These are phyloP conservation scores for Sinocyclocheilus maitianheensis DNA, from an alignment of 2,113 vertebrate genomes.

Conservation along the genomic window DNA sequence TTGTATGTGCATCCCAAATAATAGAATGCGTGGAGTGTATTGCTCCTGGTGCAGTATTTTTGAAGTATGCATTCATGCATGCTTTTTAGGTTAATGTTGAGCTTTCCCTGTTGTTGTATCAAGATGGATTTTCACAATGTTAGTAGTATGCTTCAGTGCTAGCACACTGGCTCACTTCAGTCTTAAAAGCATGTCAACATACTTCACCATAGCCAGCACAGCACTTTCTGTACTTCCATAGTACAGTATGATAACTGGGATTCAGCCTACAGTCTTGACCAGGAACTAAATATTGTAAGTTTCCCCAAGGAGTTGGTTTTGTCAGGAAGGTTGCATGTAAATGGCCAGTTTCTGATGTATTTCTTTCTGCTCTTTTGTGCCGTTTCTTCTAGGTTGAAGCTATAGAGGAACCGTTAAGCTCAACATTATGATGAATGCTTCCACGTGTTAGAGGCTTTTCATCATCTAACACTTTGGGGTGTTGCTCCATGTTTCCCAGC, in stretches of 20 bases:
- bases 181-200: not conserved
- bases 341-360: not conserved
- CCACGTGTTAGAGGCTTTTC: constrained; percentile 36
- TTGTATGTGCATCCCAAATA: not conserved
- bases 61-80: not conserved
- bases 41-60: not conserved
- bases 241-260: not conserved
- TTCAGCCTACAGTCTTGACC: not conserved
- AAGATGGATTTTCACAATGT: not conserved
- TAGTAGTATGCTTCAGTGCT: not conserved
- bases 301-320: not conserved
- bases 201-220: too few species aligned
- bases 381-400: not conserved
- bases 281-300: not conserved
- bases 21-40: not conserved
- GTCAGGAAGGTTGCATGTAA: not conserved
- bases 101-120: not conserved
- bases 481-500: constrained; percentile 31
- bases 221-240: not conserved
- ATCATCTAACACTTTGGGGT: constrained; percentile 60
- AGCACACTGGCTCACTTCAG: not conserved
- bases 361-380: not conserved
- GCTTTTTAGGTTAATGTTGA: not conserved
- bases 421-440: constrained; percentile 62
- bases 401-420: not conserved